Evolutionary conservation across 2,888 invertebrate species (phyloP).

Genomic region (Polydrusus cervinus): DNA sequence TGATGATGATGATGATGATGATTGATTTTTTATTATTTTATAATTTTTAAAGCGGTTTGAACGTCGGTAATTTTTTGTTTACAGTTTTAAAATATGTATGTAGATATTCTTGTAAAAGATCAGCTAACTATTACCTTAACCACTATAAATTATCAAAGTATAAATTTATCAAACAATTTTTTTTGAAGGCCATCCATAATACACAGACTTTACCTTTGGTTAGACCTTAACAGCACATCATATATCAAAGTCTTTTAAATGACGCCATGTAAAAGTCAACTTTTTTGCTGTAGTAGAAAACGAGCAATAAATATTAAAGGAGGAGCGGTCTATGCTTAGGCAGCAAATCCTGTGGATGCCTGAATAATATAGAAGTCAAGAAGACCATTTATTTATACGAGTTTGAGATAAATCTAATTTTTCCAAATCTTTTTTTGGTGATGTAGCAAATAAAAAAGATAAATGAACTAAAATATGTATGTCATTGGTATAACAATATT

Average conservation of each 20-base stretch:
- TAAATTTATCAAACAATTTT: too few species aligned
- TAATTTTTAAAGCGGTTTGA: too few species aligned
- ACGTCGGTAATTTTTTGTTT: too few species aligned
- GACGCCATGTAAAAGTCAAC: background rate
- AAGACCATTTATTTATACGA: background rate
- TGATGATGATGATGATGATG: too few species aligned
- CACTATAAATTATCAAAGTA: too few species aligned
- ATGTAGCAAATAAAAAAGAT: background rate
- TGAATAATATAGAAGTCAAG: slow-evolving; percentile 13
- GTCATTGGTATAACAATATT: background rate
- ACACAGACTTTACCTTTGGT: slow-evolving; percentile 1
- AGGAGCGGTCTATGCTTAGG: slow-evolving; percentile 2
- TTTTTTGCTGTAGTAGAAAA: background rate
- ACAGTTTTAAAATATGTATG: too few species aligned
- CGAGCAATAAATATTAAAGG: slow-evolving; percentile 7
- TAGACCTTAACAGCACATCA: slow-evolving; percentile 3
- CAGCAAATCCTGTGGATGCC: slow-evolving; percentile 4
- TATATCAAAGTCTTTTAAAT: slow-evolving; percentile 10
- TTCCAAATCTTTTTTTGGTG: background rate
- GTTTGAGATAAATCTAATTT: slow-evolving; percentile 7
- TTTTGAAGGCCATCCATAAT: background rate
- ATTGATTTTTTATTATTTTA: too few species aligned
- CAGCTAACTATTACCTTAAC: too few species aligned
- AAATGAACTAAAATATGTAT: slow-evolving; percentile 2
- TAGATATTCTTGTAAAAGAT: too few species aligned